Evolutionary conservation across 2,888 invertebrate species (phyloP), one percentile per base, ranked within the genome.

Genomic region (Erannis defoliaria): DNA sequence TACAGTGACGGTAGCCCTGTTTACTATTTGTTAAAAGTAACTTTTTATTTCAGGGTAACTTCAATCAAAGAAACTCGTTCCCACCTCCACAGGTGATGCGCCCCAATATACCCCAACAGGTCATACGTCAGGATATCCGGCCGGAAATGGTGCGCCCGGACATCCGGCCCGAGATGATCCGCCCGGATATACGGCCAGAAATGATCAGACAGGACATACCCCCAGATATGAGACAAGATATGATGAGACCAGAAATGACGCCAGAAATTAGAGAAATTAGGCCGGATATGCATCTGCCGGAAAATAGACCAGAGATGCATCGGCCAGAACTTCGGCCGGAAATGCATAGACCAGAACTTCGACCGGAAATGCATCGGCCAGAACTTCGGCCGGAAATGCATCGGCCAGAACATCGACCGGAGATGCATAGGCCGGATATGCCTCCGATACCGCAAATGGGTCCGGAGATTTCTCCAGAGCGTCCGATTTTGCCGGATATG

Each of bases 41-140:
- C 2, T 1, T 26, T 1, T 49, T 21, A 29, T 59, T 77, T 21
- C 81, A 92, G 91, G 84, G 83, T 1, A 86, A 88, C 65, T 90
- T 86, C 71, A 72, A 74, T 19, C 84, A 82, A 3, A 82, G 90
- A 1, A 67, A 80, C 0, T 80, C 84, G 0, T 90, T 88, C 66
- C 87, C 88, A 0, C 77, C 85, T 0, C 79, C 77, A 2, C 67
- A 75, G 18, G 49, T 72, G 0, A 72, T 78, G 0, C 73, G 71
- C 0, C 67, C 58, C 14, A 63, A 51, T 48, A 60, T 55, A 1
- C 76, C 77, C 0, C 81, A 76, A n/a, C 81, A 76, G 55, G 73
- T 77, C 12, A 50, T 58, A 26, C 58, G 58, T 2, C 58, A 37
- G 16, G 70, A 71, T 12, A 60, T 70, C 4, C 56, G 45, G 0